Base-by-base conservation (phyloP, 2,888 invertebrate species). In the Capitulum mitella region DNA sequence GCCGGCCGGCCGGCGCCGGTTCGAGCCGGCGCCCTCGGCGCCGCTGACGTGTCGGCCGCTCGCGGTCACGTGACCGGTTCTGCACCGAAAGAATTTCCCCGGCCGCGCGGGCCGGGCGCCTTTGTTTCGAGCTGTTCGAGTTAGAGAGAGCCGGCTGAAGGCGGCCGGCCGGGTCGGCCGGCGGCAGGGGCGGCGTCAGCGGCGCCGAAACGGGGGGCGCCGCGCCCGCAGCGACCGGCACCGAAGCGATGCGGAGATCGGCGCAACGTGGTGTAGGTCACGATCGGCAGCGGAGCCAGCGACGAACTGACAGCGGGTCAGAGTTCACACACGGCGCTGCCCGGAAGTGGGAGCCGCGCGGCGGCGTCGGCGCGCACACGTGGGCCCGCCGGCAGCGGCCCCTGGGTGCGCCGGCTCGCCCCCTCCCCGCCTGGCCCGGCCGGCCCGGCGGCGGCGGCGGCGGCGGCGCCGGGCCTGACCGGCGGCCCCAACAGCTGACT, bases 101-200 rank as follows among this genome's bases (percentile, higher is more conserved):
- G 70, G 40, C 70, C 70, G 70, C 26, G 32, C 37, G 37, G 37
- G 70, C 3, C 8, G 34, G 70, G 37, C 70, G 70, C 40, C 70
- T 70, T 70, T 70, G 70, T 70, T 70, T 70, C 70, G 70, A 70
- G 70, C 70, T 37, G 70, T 70, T 70, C 70, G 70, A 70, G 70
- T 70, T 70, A 70, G 70, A 37, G 70, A 37, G 22, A 37, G 70
- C 70, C 26, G 70, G 26, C 34, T n/a, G n/a, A 3, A 3, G 32
- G 32, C 64, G 16, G 51, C 6, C 58, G 40, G 70, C 26, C 8
- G 37, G 70, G 37, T 29, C 70, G 70, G 70, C 70, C 40, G 6
- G 40, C 40, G 26, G 70, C 70, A 70, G 70, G 37, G 26, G 70
- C 70, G 70, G 22, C 70, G 10, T 10, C 70, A 70, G 70, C 34